Conservation (phyloP, 2,888 invertebrate genomes). For the Bombylius major region DNA sequence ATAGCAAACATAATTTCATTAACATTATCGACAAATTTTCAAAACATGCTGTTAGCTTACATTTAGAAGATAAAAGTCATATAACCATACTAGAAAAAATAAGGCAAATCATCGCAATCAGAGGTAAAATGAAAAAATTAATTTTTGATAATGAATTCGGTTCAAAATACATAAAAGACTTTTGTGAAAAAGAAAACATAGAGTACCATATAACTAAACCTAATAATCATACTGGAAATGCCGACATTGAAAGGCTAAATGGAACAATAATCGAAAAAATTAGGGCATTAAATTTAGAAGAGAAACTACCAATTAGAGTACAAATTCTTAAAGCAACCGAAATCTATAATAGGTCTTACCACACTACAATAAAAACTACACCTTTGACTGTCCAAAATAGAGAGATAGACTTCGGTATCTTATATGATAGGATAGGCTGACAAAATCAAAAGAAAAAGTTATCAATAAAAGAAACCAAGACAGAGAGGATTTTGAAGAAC, state of each 20-base stretch:
- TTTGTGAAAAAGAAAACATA: background rate
- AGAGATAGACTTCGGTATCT: background rate
- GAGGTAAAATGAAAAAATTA: no score
- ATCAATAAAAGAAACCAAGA: background rate
- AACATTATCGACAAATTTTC: constrained; percentile 2
- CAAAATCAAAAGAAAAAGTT: background rate
- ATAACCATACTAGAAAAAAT: background rate
- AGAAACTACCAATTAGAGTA: background rate
- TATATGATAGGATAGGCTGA: background rate
- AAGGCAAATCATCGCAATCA: background rate
- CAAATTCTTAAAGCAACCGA: background rate
- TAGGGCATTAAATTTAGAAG: no score
- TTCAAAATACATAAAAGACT: background rate
- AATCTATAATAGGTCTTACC: background rate
- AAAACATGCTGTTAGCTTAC: background rate
- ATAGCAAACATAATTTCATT: background rate
- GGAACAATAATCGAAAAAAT: no score
- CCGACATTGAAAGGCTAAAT: no score
- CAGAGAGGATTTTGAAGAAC: background rate
- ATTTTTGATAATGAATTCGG: background rate
- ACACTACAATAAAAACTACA: background rate
- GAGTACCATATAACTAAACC: background rate
- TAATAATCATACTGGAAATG: background rate
- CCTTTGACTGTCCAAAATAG: background rate
- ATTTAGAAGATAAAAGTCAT: background rate